Evolutionary conservation across 2,113 vertebrate species (phyloP), one percentile per base, ranked within the genome.

Genomic region (Nesoenas mayeri): DNA sequence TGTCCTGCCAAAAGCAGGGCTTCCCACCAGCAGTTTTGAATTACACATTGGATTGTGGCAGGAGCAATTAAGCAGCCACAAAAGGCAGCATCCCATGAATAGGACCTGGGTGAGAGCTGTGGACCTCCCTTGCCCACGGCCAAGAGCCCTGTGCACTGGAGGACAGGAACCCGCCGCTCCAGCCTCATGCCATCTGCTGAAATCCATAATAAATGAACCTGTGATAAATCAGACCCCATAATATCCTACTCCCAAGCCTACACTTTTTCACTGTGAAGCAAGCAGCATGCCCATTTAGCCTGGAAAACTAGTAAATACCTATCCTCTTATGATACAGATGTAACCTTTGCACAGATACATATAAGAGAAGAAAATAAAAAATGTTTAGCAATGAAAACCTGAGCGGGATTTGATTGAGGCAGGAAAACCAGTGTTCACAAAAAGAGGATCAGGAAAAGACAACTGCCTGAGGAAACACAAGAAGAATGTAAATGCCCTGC

Each of bases 151-250:
- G 2, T 2, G 31, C 0, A 0, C 57, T 29, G 44, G 16, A 58
- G 16, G 56, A 15, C 3, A 4, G 34, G 48, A 11, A 42, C 12
- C 8, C 0, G 0, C 22, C 5, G 0, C 22, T 60, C 64, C 85
- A 62, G 28, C 21, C 11, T 81, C 24, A 13, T 22, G 28, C 47
- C 67, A 32, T 48, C 71, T 77, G 77, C 80, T 47, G 31, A 61
- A n/a, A 65, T 42, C 28, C 53, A 10, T 18, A 26, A 60, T 5
- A 89, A 57, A 89, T 3, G 0, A 44, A 42, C n/a, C 38, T 80
- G 64, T 51, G 82, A 44, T 78, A 84, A 75, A 84, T 60, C 80
- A 92, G n/a, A 38, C 5, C 25, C 42, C 22, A 32, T 64, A 36
- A 77, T 42, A 67, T 36, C 57, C n/a, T 44, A 8, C 50, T 60